These are phyloP conservation scores for Lycia hirtaria DNA, from an alignment of 2,888 invertebrate species.

Conservation along the genomic window DNA sequence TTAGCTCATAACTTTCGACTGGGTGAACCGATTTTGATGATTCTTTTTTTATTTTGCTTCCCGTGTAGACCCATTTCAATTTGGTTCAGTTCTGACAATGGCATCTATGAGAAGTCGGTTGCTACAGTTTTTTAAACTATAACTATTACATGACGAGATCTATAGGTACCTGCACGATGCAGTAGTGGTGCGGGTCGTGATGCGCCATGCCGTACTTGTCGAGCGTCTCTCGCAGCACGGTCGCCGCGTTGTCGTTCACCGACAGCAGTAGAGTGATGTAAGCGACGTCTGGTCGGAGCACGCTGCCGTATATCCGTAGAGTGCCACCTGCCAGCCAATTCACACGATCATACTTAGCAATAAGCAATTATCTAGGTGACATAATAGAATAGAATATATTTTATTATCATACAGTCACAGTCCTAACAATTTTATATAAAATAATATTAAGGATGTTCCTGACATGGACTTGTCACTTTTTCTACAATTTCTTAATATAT, in stretches of 20 bases:
- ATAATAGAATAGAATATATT: no score
- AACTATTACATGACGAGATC: slow-evolving; percentile 27
- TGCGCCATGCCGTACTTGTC: slow-evolving; percentile 98
- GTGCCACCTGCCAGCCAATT: slow-evolving; percentile 94
- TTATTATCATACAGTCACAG: no score
- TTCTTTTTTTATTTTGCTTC: no score
- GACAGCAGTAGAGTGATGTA: slow-evolving; percentile 98
- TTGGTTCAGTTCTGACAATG: no score
- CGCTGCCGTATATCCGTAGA: slow-evolving; percentile 97
- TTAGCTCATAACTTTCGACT: no score
- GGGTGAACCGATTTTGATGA: no score
- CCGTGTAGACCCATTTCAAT: no score
- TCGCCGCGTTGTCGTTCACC: slow-evolving; percentile 95
- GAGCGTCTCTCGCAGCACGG: slow-evolving; percentile 97
- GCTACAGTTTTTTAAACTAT: not conserved
- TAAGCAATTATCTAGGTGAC: not conserved
- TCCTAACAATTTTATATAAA: no score
- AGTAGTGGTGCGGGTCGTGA: slow-evolving; percentile 95
- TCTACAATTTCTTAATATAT: no score
- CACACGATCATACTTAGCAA: not conserved
- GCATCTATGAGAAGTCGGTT: no score
- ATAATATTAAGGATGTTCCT: no score
- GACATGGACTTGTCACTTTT: no score
- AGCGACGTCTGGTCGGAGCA: slow-evolving; percentile 97
- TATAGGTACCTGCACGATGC: slow-evolving; percentile 94